Conservation (phyloP, 2,888 invertebrate species). For the Diadegma fenestrale region DNA sequence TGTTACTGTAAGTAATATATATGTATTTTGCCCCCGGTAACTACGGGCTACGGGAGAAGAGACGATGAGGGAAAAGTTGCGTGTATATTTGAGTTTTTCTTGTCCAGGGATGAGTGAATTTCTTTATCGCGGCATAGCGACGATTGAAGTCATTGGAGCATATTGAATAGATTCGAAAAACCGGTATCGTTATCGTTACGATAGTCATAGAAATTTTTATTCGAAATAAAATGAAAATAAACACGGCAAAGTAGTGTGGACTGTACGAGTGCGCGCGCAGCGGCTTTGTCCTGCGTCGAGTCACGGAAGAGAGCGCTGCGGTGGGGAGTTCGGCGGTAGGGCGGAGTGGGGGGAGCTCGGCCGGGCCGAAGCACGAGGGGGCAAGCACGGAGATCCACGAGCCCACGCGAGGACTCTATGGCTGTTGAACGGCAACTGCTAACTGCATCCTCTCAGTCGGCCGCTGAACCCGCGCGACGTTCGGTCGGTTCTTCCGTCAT, state of each 20-base stretch:
- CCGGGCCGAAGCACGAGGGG: constrained; percentile 76
- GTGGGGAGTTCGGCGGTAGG: constrained; percentile 43
- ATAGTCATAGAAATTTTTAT: constrained; percentile 10
- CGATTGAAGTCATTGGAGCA: neutral
- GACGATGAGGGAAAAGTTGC: neutral
- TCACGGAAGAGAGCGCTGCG: constrained; percentile 69
- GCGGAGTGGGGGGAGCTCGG: constrained; percentile 19
- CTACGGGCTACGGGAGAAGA: constrained; percentile 1
- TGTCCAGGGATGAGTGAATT: neutral
- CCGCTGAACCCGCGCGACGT: constrained; percentile 84
- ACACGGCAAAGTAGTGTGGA: constrained; percentile 59
- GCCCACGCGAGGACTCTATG: constrained; percentile 78
- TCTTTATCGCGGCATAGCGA: neutral
- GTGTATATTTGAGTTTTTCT: neutral
- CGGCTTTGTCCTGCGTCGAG: constrained; percentile 81
- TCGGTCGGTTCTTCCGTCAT: constrained; percentile 68
- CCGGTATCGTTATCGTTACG: constrained; percentile 36
- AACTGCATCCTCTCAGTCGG: constrained; percentile 84
- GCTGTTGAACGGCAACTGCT: constrained; percentile 83
- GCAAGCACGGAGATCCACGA: constrained; percentile 70
- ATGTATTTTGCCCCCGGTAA: constrained; percentile 19
- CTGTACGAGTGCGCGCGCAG: constrained; percentile 80
- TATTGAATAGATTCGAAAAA: neutral
- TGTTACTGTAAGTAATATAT: neutral
- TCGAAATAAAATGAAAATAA: constrained; percentile 31